Base-by-base conservation (phyloP, 2,113 vertebrate genomes). In the Bufo gargarizans region DNA sequence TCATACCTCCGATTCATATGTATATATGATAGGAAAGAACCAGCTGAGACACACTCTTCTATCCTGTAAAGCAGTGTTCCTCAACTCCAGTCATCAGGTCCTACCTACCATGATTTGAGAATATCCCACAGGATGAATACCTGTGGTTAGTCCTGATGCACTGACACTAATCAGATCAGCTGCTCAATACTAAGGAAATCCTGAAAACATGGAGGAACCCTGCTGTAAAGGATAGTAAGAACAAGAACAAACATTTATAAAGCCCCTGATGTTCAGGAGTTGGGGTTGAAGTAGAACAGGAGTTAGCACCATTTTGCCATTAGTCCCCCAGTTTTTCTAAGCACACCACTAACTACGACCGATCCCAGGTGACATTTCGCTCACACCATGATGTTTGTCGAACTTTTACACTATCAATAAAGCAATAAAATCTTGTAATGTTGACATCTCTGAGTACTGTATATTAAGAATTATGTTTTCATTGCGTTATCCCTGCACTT, bases 331-430 rank as follows among this genome's bases (percentile, higher is more conserved):
- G 14, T 45, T 9, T 16, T 47, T 47, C 43, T 47, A 17, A 74
- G 71, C 14, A 47, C 12, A 72, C 0, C 10, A 45, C 22, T 45
- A 72, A 5, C 69, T 6, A 16, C 43, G 6, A 17, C 43, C 71
- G 19, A 17, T 7, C 3, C 69, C 71, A 47, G 71, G 4, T 47
- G 71, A 74, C 71, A 47, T 19, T 19, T 47, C 43, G 5, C 69
- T 72, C 33, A 45, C 33, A 74, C 5, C 14, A 7, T 13, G 11
- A 33, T 71, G 67, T 71, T 71, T 71, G 11, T 71, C 7, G 10
- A 71, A 12, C 67, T 43, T 78, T 78, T 55, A 78, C 49, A 55
- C 17, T n/a, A 10, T 56, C 76, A 55, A 78, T 79, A 56, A 79
- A 79, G n/a, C 77, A 20, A 79, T 79, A 79, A 79, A 77, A 2